A percentile compares a stretch with the other conserved stretches of the same genome.
phyloP scores from a whole-genome alignment of 2,888 invertebrate species.

The Drosophila mulleri region DNA sequence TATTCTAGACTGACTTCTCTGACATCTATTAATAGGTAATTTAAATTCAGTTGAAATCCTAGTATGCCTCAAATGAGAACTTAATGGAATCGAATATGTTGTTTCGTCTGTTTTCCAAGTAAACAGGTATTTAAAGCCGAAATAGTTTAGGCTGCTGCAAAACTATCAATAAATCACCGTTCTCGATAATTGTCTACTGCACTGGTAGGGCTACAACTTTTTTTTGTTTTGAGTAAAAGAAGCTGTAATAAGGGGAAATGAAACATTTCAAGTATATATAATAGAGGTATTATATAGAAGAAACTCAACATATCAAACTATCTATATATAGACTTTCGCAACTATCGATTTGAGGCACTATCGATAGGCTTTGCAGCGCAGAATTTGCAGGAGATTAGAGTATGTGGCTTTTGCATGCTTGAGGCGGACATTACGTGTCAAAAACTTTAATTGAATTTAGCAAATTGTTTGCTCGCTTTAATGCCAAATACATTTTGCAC shows the following conservation, averaged over 20 bases:
- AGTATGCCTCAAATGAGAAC: constrained; percentile 20
- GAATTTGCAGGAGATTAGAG: constrained; percentile 18
- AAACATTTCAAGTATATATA: constrained; percentile 9
- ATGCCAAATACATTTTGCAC: constrained; percentile 61
- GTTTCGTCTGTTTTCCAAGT: not conserved
- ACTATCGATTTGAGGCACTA: not conserved
- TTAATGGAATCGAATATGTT: not conserved
- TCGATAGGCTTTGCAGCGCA: constrained; percentile 24
- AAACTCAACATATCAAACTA: constrained; percentile 3
- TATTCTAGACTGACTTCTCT: constrained; percentile 16
- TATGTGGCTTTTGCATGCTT: constrained; percentile 40
- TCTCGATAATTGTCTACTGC: not conserved
- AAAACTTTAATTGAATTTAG: constrained; percentile 37
- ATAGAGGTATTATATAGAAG: constrained; percentile 7
- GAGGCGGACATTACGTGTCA: constrained; percentile 36
- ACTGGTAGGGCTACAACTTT: not conserved
- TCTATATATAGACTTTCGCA: not conserved
- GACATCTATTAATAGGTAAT: constrained; percentile 14
- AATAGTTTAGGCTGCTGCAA: constrained; percentile 17
- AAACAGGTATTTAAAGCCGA: constrained; percentile 23
- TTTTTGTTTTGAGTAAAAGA: not conserved
- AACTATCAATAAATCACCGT: constrained; percentile 4
- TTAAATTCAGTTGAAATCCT: constrained; percentile 44
- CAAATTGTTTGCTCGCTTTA: constrained; percentile 22
- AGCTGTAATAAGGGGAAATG: not conserved